Evolutionary conservation across 1,140 invertebrate genomes (phyloP), one percentile per base, ranked within the genome.

Genomic region (Helicoverpa armigera): DNA sequence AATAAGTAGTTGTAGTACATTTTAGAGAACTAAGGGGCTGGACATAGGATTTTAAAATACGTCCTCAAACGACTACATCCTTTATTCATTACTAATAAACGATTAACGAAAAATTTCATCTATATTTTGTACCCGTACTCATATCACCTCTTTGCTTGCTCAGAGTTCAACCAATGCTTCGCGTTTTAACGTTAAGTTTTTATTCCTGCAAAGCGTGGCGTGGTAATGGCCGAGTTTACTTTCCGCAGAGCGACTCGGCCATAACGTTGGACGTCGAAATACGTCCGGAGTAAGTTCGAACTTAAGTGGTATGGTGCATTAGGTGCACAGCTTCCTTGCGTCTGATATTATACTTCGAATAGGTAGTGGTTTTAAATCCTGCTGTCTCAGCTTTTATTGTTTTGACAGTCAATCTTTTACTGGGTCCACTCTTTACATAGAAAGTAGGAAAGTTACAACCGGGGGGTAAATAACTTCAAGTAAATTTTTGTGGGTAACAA

Each of bases 311-410:
- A 23, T n/a, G 51, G 69, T 72, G 50, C 69, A 72, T 72, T 72
- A 72, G 69, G 18, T 72, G 69, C 51, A 35, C 69, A 56, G 69
- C 69, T 72, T 72, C 51, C 51, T 29, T 72, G 54, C 54, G 54
- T 72, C 51, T 31, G 50, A 54, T 51, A 72, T 53, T 53, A 70
- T 70, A 53, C 16, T 51, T 35, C 51, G 56, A 31, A 56, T 35
- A 12, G 69, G 67, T 23, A 23, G 18, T 54, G 23, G 29, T 54
- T 23, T 23, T 29, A 35, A 51, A n/a, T n/a, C 12, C 23, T 72
- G 13, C 12, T 23, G 13, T 72, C 23, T 23, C 31, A 48, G 31
- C 23, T 72, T 72, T 72, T 72, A 70, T 70, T 23, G 11, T 53
- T 31, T 53, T n/a, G 48, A 23, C 35, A 43, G 0, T 9, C 5